phyloP scores from a whole-genome alignment of 2,888 invertebrate genomes.

The Aleiodes leptofemur region DNA sequence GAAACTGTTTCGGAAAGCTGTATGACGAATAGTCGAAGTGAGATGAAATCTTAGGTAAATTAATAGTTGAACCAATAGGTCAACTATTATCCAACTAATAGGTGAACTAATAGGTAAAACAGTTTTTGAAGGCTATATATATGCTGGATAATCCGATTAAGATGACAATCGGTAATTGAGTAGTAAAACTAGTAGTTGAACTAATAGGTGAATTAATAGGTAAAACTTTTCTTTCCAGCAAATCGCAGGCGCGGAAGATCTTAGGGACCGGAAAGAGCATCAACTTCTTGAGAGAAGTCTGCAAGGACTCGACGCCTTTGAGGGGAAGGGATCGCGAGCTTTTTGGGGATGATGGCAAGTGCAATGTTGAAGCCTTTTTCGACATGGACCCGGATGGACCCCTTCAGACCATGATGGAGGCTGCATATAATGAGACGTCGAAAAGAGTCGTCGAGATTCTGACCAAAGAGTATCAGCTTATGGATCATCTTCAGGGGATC shows the following conservation, averaged over 20 bases:
- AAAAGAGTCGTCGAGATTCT: constrained; percentile 90
- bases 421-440: constrained; percentile 91
- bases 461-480: constrained; percentile 89
- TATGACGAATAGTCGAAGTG: too few relatives aligned
- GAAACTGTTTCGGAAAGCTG: too few relatives aligned
- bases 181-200: too few relatives aligned
- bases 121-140: too few relatives aligned
- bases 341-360: constrained; percentile 77
- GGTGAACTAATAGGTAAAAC: too few relatives aligned
- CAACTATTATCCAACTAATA: too few relatives aligned
- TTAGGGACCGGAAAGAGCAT: constrained; percentile 96
- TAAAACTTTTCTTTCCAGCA: constrained; percentile 70
- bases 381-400: constrained; percentile 84
- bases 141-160: too few relatives aligned
- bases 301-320: constrained; percentile 86
- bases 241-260: constrained; percentile 91
- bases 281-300: constrained; percentile 94
- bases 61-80: too few relatives aligned
- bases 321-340: constrained; percentile 77
- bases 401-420: constrained; percentile 88
- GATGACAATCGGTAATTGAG: too few relatives aligned
- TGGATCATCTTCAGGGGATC: constrained; percentile 94
- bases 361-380: constrained; percentile 79
- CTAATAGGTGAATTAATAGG: too few relatives aligned
- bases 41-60: too few relatives aligned